These are phyloP conservation scores for Peromyscus attwateri DNA, from an alignment of 2,797 vertebrate species.

Conservation along the genomic window DNA sequence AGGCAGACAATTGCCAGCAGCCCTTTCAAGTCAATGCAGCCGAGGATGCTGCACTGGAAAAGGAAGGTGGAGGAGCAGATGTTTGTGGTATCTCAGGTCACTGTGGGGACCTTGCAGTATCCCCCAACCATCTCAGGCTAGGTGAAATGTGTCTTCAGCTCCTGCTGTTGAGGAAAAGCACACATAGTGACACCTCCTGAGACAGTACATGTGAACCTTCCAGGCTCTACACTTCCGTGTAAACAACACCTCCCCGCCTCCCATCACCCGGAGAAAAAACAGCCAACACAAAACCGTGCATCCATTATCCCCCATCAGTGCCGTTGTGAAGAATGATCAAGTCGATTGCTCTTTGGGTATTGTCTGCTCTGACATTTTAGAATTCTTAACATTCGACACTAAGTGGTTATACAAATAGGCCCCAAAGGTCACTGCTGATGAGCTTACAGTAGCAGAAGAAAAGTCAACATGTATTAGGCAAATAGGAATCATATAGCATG, in stretches of 20 bases:
- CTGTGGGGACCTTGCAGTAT: background rate
- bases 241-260: background rate
- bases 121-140: background rate
- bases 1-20: background rate
- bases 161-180: conserved; percentile 62
- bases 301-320: background rate
- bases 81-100: background rate
- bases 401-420: background rate
- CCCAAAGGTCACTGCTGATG: conserved; percentile 2
- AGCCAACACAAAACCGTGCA: background rate
- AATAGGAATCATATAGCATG: background rate
- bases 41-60: background rate
- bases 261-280: background rate
- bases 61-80: background rate
- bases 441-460: background rate
- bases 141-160: background rate
- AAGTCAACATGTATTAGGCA: background rate
- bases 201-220: conserved; percentile 19
- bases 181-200: background rate
- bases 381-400: background rate
- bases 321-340: background rate
- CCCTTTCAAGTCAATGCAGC: background rate
- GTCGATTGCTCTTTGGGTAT: background rate
- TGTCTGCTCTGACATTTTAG: conserved; percentile 4
- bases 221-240: background rate